phyloP scores from a whole-genome alignment of 2,113 vertebrate genomes.

The Carassius auratus region DNA sequence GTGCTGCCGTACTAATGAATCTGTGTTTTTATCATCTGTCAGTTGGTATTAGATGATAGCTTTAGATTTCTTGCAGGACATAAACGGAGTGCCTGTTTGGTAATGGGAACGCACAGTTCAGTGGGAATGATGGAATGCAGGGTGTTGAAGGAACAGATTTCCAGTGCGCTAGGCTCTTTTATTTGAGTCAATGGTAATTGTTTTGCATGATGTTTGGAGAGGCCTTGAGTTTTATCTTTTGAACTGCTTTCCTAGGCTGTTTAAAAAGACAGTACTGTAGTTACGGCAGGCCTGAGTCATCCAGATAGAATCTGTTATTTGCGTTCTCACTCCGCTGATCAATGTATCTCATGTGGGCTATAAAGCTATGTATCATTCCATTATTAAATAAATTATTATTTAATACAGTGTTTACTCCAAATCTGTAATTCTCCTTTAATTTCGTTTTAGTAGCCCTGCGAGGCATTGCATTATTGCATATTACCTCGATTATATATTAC shows the following conservation, averaged over 20 bases:
- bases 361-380: no score
- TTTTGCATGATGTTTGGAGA: conserved; percentile 20
- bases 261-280: neutral
- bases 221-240: conserved; percentile 2
- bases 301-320: neutral
- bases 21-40: conserved; percentile 42
- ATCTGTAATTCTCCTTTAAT: no score
- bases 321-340: neutral
- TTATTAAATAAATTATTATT: no score
- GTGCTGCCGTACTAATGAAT: conserved; percentile 35
- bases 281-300: neutral
- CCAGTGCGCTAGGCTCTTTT: conserved; percentile 16
- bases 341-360: neutral
- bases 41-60: conserved; percentile 31
- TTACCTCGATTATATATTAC: no score
- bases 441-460: no score
- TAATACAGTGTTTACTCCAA: no score
- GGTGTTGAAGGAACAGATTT: conserved; percentile 12
- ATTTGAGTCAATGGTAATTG: conserved; percentile 14
- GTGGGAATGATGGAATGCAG: conserved; percentile 20
- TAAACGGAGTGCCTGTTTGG: conserved; percentile 11
- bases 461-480: no score
- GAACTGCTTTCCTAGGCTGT: neutral
- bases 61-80: conserved; percentile 37
- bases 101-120: conserved; percentile 14